Base-by-base conservation (phyloP, 1,140 invertebrate genomes). In the Drosophila equinoxialis region DNA sequence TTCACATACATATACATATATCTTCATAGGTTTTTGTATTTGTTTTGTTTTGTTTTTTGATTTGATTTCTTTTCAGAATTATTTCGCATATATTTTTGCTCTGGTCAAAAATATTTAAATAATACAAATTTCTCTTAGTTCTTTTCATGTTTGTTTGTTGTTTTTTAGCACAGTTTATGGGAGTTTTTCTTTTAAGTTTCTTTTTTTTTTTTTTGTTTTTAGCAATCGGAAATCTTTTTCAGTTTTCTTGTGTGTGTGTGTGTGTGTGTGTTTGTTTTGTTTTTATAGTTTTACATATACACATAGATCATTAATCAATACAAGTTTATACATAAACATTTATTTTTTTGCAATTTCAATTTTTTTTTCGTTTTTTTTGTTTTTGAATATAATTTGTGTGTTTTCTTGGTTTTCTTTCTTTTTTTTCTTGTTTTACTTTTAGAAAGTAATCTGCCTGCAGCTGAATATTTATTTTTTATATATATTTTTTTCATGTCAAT, bases 91-190 rank as follows among this genome's bases (percentile, higher is more conserved):
- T 84, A 84, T 74, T 89, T 89, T 89, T 89, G 84, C 84, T 68
- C 84, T 78, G 33, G 84, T 89, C 84, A 89, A 90, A 89, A 89
- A 76, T 81, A 89, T 77, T 78, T 79, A 78, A 89, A 89, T 89
- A 89, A 84, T 74, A 82, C 51, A 74, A 62, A 65, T 68, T 74
- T 48, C 30, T 68, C 68, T 65, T 48, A 48, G 7, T 48, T 55
- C 57, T 57, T 65, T 54, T 55, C 51, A 37, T 64, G 65, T 51
- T 55, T 68, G 71, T 69, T 65, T 82, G 51, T 68, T 71, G 62
- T 70, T 39, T 74, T 79, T 87, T 89, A 89, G 84, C 84, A 89
- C 84, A 90, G 84, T 90, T 80, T 90, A 65, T 84, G 84, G 84
- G 84, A 89, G 84, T 80, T 87, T 83, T 79, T 68, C 66, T 73